Percentiles rank a stretch among this genome's conserved stretches.
Evolutionary conservation across 2,113 vertebrate species (phyloP).

Genomic region (Callithrix jacchus): DNA sequence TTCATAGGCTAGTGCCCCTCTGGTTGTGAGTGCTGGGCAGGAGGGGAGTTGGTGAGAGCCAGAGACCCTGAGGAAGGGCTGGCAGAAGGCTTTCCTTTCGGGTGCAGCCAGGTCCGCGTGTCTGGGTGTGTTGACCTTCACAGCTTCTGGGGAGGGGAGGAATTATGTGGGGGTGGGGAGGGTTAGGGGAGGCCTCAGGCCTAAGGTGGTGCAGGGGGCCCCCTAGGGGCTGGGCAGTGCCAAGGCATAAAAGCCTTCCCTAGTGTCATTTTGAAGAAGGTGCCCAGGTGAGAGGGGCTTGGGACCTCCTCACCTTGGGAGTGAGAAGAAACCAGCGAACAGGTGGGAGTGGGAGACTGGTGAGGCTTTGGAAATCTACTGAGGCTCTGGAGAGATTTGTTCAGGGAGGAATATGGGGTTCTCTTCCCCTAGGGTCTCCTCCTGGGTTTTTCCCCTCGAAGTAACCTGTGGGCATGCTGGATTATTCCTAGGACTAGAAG

Average conservation of each 20-base stretch:
- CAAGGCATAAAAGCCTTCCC: constrained; percentile 33
- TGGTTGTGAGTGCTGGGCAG: background rate
- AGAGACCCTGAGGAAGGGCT: background rate
- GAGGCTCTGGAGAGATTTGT: background rate
- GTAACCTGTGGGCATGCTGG: constrained; percentile 43
- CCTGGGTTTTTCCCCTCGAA: background rate
- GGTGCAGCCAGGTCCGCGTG: constrained; percentile 41
- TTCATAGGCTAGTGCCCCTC: background rate
- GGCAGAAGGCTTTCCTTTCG: background rate
- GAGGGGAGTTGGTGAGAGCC: background rate
- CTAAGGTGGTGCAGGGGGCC: constrained; percentile 20
- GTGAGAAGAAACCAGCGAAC: background rate
- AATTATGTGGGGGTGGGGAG: background rate
- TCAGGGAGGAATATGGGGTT: background rate
- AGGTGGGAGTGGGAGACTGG: background rate
- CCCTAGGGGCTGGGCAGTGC: constrained; percentile 48
- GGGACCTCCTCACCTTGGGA: background rate
- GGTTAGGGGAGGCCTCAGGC: background rate
- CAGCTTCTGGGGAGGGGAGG: constrained; percentile 55
- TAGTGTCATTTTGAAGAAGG: background rate
- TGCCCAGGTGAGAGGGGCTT: background rate
- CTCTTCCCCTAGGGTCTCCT: background rate
- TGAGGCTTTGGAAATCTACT: background rate
- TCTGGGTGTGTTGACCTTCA: constrained; percentile 71
- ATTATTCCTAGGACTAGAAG: background rate